Evolutionary conservation across 2,797 vertebrate species (phyloP), one percentile per base, ranked within the genome.

Genomic region (Cyprinodon diabolis): DNA sequence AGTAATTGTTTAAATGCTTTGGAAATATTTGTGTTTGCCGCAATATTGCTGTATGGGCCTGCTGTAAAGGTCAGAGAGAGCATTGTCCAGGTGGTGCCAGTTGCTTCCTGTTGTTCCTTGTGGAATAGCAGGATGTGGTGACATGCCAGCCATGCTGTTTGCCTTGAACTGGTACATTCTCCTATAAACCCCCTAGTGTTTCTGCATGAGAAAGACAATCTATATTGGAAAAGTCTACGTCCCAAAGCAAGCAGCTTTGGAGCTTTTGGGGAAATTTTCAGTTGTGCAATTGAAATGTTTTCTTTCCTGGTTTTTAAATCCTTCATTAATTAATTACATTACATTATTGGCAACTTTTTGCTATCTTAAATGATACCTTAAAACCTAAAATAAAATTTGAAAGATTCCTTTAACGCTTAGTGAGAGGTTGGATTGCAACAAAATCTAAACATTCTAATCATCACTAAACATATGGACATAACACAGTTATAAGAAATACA

Each of bases 161-260:
- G 58, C 65, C 76, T 78, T 84, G 89, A 90, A 83, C 84, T 75
- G 79, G 52, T 74, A 45, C 68, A 68, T 69, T 78, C 84, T 72
- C 62, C 37, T 7, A 54, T 67, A 78, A 73, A 68, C 48, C 19
- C 67, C 30, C 35, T 49, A 68, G 68, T 66, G 55, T 68, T 70
- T 73, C 77, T 25, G 79, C 79, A 80, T 43, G 81, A 82, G 78
- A 79, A 81, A 67, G 71, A 84, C 73, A 78, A 55, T 77, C 70
- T 81, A 66, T 69, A 68, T 69, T 78, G 79, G 65, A 88, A 84
- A 68, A 43, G 85, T 69, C 51, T 87, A 79, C 77, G 75, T 82
- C 63, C 84, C 84, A 85, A 90, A 82, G 90, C 71, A 76, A 83
- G 72, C 74, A 65, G 77, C 72, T 85, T 76, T 81, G 30, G 58